Evolutionary conservation across 2,113 vertebrate genomes (phyloP), one percentile per base, ranked within the genome.

Genomic region (Periophthalmodon schlosseri): DNA sequence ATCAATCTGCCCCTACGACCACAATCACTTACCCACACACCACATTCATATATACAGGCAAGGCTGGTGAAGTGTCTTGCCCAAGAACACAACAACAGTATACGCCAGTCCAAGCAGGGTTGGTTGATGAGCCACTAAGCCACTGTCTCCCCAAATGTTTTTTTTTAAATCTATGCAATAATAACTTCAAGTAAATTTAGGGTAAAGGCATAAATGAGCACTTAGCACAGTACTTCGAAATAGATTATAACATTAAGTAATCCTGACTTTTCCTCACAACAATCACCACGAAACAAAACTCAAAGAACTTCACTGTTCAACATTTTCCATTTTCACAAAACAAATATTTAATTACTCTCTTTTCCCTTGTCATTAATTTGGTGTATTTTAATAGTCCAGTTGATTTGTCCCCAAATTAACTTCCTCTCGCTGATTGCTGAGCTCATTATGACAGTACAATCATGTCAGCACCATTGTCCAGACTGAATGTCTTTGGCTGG

Each of bases 381-480:
- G 28, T 28, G 18, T 34, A 34, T 34, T 63, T 63, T 34, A 34
- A 14, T 23, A 16, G 28, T 34, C 16, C 28, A 9, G 24, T 63
- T 34, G 60, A 33, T 63, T 63, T 18, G 28, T 34, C 60, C 60
- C 15, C 34, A 34, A 63, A 63, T 63, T 34, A 63, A 63, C 28
- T 63, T 34, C 15, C 28, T 15, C 28, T 33, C 28, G 5, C 60
- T 63, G 28, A 63, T 63, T 63, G 60, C 28, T 8, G 60, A 63
- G 14, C 60, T 34, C 60, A 63, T 63, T 63, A 63, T 20, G 60
- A 63, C 28, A 34, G 60, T 33, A 63, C 60, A 34, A 34, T 63
- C 24, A 34, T 63, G 60, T 63, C 60, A 63, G 60, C 60, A 34
- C 60, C 15, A 63, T 33, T 63, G 60, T 34, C 60, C 60, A 18